Conservation (phyloP, 2,888 invertebrate genomes). For the Caenorhabditis imperialis region DNA sequence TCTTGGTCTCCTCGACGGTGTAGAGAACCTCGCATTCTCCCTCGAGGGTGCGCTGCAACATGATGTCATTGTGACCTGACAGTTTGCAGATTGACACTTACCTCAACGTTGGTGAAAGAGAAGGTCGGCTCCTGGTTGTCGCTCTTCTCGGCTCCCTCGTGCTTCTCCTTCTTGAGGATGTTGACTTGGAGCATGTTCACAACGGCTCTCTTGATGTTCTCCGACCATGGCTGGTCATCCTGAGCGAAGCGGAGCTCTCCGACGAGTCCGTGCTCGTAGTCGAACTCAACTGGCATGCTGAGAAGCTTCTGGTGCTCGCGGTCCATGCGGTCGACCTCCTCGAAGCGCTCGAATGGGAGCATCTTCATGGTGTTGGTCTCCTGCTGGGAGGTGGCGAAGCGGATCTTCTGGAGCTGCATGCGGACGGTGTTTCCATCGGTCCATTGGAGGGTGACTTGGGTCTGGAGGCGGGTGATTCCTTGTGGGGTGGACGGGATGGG, state of each 20-base stretch:
- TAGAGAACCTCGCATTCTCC: conserved; percentile 72
- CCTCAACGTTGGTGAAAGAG: conserved; percentile 54
- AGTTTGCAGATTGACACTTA: conserved; percentile 5
- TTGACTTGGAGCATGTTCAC: conserved; percentile 73
- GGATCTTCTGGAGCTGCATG: conserved; percentile 57
- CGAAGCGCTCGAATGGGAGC: conserved; percentile 55
- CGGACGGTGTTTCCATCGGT: conserved; percentile 56
- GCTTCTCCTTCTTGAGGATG: conserved; percentile 55
- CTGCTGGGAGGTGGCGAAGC: conserved; percentile 60
- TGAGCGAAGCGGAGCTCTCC: conserved; percentile 60
- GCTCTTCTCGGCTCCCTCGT: conserved; percentile 39
- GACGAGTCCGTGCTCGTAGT: conserved; percentile 62
- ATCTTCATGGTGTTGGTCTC: conserved; percentile 49
- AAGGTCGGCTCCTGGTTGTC: conserved; percentile 39
- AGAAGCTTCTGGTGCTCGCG: conserved; percentile 51
- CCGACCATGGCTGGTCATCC: conserved; percentile 67
- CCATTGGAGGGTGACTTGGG: conserved; percentile 64
- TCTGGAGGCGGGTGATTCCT: conserved; percentile 66
- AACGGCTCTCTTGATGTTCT: conserved; percentile 75
- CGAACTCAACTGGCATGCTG: conserved; percentile 56
- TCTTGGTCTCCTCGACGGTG: conserved; percentile 54
- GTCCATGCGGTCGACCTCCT: conserved; percentile 34
- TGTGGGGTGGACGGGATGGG: conserved; percentile 66
- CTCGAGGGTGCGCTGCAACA: conserved; percentile 67
- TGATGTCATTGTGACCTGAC: too few relatives aligned